Evolutionary conservation across 2,797 vertebrate genomes (phyloP).

Genomic region (Pangasius krempfi): DNA sequence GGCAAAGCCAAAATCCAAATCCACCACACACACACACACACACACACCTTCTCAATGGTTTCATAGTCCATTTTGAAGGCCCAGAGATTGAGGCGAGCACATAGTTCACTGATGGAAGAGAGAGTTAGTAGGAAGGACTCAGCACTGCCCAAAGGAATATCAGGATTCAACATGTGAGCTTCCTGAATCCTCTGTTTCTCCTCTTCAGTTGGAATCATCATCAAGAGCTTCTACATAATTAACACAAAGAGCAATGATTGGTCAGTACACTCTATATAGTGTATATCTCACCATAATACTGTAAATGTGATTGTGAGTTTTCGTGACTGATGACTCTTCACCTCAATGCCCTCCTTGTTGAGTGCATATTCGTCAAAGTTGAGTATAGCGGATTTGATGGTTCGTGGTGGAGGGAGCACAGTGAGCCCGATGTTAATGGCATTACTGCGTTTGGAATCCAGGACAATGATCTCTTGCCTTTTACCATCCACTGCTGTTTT

Average conservation of each 20-base stretch:
- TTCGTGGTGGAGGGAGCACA: conserved; percentile 84
- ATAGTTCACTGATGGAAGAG: conserved; percentile 85
- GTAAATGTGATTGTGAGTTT: background rate
- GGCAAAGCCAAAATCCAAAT: background rate
- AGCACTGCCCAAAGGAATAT: conserved; percentile 81
- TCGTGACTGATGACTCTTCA: conserved; percentile 58
- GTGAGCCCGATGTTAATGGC: conserved; percentile 87
- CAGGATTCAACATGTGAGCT: conserved; percentile 81
- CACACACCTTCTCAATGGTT: conserved; percentile 86
- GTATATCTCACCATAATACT: background rate
- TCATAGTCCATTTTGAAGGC: conserved; percentile 91
- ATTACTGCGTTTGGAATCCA: conserved; percentile 81
- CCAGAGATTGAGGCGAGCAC: conserved; percentile 87
- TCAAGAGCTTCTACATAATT: conserved; percentile 82
- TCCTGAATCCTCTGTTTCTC: conserved; percentile 89
- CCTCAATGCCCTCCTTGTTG: conserved; percentile 91
- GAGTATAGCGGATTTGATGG: conserved; percentile 88
- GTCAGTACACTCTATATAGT: too few relatives aligned
- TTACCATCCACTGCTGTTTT: conserved; percentile 93
- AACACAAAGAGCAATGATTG: background rate
- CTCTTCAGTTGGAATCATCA: conserved; percentile 86
- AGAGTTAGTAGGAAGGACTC: conserved; percentile 87
- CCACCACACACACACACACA: background rate
- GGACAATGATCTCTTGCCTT: conserved; percentile 89
- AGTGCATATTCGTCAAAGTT: conserved; percentile 90